Conservation (phyloP, 2,888 invertebrate genomes). For the Dasypolia templi region DNA sequence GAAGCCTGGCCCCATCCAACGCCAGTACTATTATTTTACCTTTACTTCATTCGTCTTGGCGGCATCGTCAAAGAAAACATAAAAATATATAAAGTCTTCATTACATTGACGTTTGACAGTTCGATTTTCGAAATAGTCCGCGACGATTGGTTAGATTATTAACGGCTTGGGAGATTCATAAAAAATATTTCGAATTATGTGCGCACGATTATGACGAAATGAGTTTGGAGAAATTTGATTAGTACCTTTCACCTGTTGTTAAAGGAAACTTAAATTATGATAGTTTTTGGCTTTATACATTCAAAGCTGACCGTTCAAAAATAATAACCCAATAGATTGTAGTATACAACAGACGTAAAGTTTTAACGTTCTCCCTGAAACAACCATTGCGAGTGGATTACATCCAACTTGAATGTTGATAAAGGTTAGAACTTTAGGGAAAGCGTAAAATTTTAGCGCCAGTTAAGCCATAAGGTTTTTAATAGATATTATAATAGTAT, state of each 20-base stretch:
- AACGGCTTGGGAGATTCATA: conserved; percentile 71
- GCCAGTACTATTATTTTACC: conserved; percentile 83
- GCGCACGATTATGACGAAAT: conserved; percentile 67
- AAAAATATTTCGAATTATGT: conserved; percentile 72
- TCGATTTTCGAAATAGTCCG: conserved; percentile 82
- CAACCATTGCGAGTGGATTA: conserved; percentile 69
- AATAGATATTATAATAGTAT: conserved; percentile 68
- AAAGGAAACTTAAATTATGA: conserved; percentile 50
- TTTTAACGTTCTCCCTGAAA: conserved; percentile 68
- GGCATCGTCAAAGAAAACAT: conserved; percentile 86
- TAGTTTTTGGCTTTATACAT: conserved; percentile 48
- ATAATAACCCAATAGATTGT: conserved; percentile 66
- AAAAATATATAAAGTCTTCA: conserved; percentile 85
- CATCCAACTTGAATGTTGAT: conserved; percentile 70
- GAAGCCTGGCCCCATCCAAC: conserved; percentile 81
- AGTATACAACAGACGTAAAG: conserved; percentile 66
- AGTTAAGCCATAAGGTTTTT: conserved; percentile 69
- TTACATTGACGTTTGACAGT: conserved; percentile 86
- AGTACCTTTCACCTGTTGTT: conserved; percentile 70
- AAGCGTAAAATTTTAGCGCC: conserved; percentile 67
- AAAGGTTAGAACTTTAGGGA: conserved; percentile 70
- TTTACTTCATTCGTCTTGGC: conserved; percentile 81
- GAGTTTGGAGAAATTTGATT: conserved; percentile 70
- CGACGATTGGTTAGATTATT: conserved; percentile 78
- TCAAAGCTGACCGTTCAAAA: conserved; percentile 60